Evolutionary conservation across 2,888 invertebrate genomes (phyloP).

Genomic region (Salpingus planirostris): DNA sequence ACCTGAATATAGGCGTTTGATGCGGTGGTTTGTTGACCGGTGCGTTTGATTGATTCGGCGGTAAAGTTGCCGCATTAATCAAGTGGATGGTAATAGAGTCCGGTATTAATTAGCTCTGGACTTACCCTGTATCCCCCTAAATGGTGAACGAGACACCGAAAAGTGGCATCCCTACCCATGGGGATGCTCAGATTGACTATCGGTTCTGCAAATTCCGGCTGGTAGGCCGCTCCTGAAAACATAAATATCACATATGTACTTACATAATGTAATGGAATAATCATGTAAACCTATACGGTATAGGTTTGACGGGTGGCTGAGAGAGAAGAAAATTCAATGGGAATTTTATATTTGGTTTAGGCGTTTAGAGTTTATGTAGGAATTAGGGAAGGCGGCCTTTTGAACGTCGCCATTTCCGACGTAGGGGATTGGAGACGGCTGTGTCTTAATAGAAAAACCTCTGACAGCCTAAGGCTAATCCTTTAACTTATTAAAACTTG

Average conservation of each 20-base stretch:
- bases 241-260: too few relatives aligned
- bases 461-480: slow-evolving; percentile 37
- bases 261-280: too few relatives aligned
- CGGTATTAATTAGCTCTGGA: too few relatives aligned
- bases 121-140: slow-evolving; percentile 84
- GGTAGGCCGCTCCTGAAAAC: slow-evolving; percentile 47
- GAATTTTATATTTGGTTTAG: slow-evolving; percentile 9
- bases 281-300: too few relatives aligned
- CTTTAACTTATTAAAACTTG: slow-evolving; percentile 42
- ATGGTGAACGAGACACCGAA: slow-evolving; percentile 78
- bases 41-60: too few relatives aligned
- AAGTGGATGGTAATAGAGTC: too few relatives aligned
- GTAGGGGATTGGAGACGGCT: slow-evolving; percentile 23
- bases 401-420: slow-evolving; percentile 12
- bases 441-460: slow-evolving; percentile 37
- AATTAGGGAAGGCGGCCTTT: slow-evolving; percentile 2
- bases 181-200: slow-evolving; percentile 77
- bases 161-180: slow-evolving; percentile 77
- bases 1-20: too few relatives aligned
- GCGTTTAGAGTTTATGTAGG: slow-evolving; percentile 4
- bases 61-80: too few relatives aligned
- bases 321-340: too few relatives aligned
- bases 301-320: too few relatives aligned
- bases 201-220: slow-evolving; percentile 77
- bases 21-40: too few relatives aligned